Base-by-base conservation (phyloP, 2,113 vertebrate species). In the Atrichornis clamosus region DNA sequence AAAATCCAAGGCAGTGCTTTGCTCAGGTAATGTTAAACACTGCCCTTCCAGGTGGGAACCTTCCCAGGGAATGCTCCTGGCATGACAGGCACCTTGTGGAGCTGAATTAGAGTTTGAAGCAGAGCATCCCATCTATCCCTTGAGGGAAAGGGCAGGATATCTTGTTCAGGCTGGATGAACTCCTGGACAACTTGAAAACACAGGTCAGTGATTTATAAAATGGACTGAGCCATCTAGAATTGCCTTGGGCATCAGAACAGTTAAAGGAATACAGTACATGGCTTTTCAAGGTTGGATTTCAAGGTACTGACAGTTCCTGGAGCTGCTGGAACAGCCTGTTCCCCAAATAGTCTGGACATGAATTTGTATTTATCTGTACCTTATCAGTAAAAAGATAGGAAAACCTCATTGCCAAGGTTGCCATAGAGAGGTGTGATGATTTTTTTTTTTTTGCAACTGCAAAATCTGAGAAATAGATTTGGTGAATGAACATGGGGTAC, bases 61-160 rank as follows among this genome's bases (percentile, higher is more conserved):
- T 52, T 18, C 42, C 20, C 47, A 46, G 82, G 4, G 22, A 28
- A 20, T 33, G 7, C 53, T 18, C 58, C 28, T 27, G 72, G 88
- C 13, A 9, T 82, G 91, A 97, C 91, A 95, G 97, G 96, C 97
- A 96, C 95, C 97, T 97, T 95, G 83, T 94, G 97, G 97, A 95
- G 85, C 23, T 95, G 87, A 80, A 35, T 68, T 27, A 93, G 39
- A 49, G 80, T 5, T 11, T 6, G 67, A 6, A 58, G 81, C 52
- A 37, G 24, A 95, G 39, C 35, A 90, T 18, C 41, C 52, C 41
- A n/a, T 8, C 42, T 13, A 9, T 1, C 49, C 37, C 81, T 28
- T 1, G 4, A 46, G 77, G 74, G 33, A 60, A 91, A 23, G 58
- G 44, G 55, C 80, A 82, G 52, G 24, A 2, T 12, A 13, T 20